Evolutionary conservation across 2,888 invertebrate species (phyloP).

Genomic region (Ectemnius cavifrons): DNA sequence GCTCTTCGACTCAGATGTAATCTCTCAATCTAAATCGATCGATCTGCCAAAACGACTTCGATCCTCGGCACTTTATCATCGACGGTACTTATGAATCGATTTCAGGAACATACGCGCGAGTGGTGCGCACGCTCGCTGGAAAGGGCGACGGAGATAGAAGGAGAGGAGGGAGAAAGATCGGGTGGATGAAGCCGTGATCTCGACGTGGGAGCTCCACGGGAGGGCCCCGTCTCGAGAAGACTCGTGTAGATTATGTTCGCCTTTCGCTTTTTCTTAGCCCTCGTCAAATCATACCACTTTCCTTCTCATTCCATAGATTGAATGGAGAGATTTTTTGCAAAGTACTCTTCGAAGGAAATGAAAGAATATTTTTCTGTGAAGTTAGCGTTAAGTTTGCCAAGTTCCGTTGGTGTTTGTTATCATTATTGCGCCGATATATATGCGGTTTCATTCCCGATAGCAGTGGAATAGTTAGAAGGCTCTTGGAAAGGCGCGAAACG

Average conservation of each 20-base stretch:
- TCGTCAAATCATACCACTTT: constrained; percentile 52
- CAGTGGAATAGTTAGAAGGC: too few relatives aligned
- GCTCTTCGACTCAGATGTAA: constrained; percentile 55
- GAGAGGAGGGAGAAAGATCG: constrained; percentile 27
- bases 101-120: constrained; percentile 41
- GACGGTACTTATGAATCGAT: constrained; percentile 60
- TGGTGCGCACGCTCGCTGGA: constrained; percentile 10
- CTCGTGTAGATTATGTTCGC: constrained; percentile 63
- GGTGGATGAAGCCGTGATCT: constrained; percentile 68
- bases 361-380: too few relatives aligned
- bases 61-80: constrained; percentile 67
- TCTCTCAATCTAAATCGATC: constrained; percentile 76
- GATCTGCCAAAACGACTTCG: constrained; percentile 69
- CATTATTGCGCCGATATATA: too few relatives aligned
- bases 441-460: too few relatives aligned
- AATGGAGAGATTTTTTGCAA: too few relatives aligned
- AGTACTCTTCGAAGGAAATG: too few relatives aligned
- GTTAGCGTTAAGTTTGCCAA: neutral
- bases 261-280: constrained; percentile 56
- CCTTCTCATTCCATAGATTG: neutral
- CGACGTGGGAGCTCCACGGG: constrained; percentile 75
- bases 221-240: constrained; percentile 61
- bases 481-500: too few relatives aligned
- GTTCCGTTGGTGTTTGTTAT: too few relatives aligned
- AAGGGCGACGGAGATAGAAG: neutral